Evolutionary conservation across 2,888 invertebrate species (phyloP).

Genomic region (Hirtodrosophila duncani): DNA sequence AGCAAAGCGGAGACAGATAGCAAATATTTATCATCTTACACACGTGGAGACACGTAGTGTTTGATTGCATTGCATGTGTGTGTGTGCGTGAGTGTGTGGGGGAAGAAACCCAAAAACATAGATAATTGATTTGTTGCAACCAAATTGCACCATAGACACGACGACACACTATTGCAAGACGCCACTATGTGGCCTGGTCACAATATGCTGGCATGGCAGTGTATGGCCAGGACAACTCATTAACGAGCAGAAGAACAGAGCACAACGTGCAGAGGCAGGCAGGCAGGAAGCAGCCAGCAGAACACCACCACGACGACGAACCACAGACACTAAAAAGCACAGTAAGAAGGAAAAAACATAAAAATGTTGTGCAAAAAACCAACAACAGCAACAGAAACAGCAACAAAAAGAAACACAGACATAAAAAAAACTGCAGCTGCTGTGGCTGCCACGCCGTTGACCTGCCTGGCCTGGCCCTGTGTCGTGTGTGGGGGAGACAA

Average conservation of each 20-base stretch:
- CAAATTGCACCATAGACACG: too few species aligned
- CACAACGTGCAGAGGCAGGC: not conserved
- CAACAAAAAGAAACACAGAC: conserved; percentile 1
- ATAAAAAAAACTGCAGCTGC: conserved; percentile 26
- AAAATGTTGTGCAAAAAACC: conserved; percentile 35
- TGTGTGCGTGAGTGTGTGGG: not conserved
- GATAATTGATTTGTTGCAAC: too few species aligned
- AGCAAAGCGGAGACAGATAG: conserved; percentile 52
- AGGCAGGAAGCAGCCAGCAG: too few species aligned
- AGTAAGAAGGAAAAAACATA: conserved; percentile 47
- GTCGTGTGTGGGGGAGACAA: conserved; percentile 22
- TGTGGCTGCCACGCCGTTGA: conserved; percentile 23
- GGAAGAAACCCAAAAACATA: not conserved
- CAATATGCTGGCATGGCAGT: conserved; percentile 15
- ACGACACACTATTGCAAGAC: too few species aligned
- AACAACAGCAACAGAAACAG: conserved; percentile 14
- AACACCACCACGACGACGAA: conserved; percentile 19
- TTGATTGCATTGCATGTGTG: conserved; percentile 46
- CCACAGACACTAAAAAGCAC: conserved; percentile 59
- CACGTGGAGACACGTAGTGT: conserved; percentile 52
- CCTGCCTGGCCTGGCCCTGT: conserved; percentile 16
- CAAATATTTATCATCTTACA: conserved; percentile 62
- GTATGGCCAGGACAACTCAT: conserved; percentile 23
- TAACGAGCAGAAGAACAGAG: conserved; percentile 2
- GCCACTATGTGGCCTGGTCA: conserved; percentile 7